Evolutionary conservation across 1,140 invertebrate genomes (phyloP).

Genomic region (Drosophila repleta): DNA sequence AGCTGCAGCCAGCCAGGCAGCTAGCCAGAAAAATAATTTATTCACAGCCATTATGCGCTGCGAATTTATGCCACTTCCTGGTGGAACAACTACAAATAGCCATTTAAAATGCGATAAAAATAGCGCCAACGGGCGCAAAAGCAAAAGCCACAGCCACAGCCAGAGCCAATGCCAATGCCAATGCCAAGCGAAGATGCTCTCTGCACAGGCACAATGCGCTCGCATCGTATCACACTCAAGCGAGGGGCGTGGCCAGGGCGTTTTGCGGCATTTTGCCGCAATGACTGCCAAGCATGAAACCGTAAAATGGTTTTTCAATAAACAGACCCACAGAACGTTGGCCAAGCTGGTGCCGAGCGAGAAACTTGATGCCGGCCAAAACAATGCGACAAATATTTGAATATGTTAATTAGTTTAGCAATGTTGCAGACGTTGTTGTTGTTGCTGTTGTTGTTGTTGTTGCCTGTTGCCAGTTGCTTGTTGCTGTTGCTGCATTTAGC

Average conservation of each 20-base stretch:
- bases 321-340: slow-evolving; percentile 32
- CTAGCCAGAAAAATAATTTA: slow-evolving; percentile 66
- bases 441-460: slow-evolving; percentile 39
- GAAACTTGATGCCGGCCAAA: slow-evolving; percentile 49
- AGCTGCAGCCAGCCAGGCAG: slow-evolving; percentile 45
- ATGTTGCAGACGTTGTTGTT: slow-evolving; percentile 25
- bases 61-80: slow-evolving; percentile 81
- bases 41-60: slow-evolving; percentile 81
- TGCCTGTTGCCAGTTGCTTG: slow-evolving; percentile 15
- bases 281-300: slow-evolving; percentile 78
- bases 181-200: slow-evolving; percentile 15
- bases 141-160: slow-evolving; percentile 10
- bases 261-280: slow-evolving; percentile 30
- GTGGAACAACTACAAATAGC: slow-evolving; percentile 81
- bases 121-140: slow-evolving; percentile 71
- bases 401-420: slow-evolving; percentile 76
- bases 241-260: slow-evolving; percentile 58
- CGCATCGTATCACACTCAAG: slow-evolving; percentile 30
- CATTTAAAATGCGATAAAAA: slow-evolving; percentile 82
- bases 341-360: neutral
- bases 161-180: slow-evolving; percentile 13
- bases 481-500: slow-evolving; percentile 52
- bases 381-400: slow-evolving; percentile 82
- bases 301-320: slow-evolving; percentile 81
- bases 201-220: slow-evolving; percentile 47